Base-by-base conservation (phyloP, 2,797 vertebrate species). In the Ciconia nigra region DNA sequence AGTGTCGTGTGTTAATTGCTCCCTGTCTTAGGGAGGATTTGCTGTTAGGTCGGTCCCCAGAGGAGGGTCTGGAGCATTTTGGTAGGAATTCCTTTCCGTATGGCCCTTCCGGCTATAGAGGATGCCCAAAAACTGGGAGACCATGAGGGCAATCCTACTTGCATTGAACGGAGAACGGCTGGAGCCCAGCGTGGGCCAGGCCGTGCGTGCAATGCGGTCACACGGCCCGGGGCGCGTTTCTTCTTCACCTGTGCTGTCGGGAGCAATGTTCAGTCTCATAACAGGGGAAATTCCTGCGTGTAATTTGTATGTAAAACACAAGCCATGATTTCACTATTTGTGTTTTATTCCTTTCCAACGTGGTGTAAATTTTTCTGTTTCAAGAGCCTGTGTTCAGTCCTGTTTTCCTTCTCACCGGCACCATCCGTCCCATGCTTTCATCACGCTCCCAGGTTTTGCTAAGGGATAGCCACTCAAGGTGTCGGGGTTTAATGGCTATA, bases 181-280 rank as follows among this genome's bases (percentile, higher is more conserved):
- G 2, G 37, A 86, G 89, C 74, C 63, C 37, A 7, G 15, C 33
- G 6, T 0, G 0, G 14, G 41, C 57, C 4, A 3, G 2, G 3
- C 33, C 13, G 2, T 10, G 52, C 2, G 9, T 24, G 49, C 78
- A 3, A 1, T 1, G 14, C 4, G 11, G 33, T 22, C 46, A 1
- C 35, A 4, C 28, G 35, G 90, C 58, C 58, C 59, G 9, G 11
- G 57, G 14, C 18, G 39, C 4, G 1, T 5, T 51, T 46, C 29
- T 26, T 5, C 39, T 14, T n/a, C 42, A 4, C 78, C n/a, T 74
- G 49, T 10, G 39, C 78, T 55, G 51, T 39, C 0, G 1, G 76
- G 76, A 83, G 3, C 55, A 22, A 5, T 19, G 8, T 17, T 11
- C 47, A 7, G 57, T 8, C 54, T 58, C 19, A 0, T 1, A 42